Base-by-base conservation (phyloP, 1,140 invertebrate species). In the Dendrolimus punctatus region DNA sequence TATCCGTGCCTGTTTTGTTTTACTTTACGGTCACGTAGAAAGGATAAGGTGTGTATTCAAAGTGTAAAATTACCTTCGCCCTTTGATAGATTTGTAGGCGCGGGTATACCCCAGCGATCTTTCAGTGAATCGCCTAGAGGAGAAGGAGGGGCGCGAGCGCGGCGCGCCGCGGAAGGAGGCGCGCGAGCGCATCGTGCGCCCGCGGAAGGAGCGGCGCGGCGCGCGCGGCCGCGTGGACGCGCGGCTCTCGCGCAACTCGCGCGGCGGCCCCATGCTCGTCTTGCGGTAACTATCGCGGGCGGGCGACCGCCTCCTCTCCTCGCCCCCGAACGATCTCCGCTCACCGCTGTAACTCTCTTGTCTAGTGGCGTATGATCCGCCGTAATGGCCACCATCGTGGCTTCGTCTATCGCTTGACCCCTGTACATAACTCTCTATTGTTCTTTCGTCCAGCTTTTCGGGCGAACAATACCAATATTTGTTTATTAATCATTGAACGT, bases 321-420 rank as follows among this genome's bases (percentile, higher is more conserved):
- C 85, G 51, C 74, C 71, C 51, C 75, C 75, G 64, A 83, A 85
- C 49, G 76, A 76, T 57, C 87, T 72, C 54, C 87, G 70, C 60
- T 87, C 87, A 65, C 79, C 69, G 58, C 68, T 62, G 69, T 87
- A 87, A 68, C 74, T 80, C 44, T 87, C 86, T 71, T 85, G 84
- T 64, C 84, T 81, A 64, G 80, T 70, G 70, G 80, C 66, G 62
- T 84, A 82, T 43, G 80, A 80, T 58, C 79, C 77, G 55, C 84
- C 82, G 68, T 86, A 88, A 71, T 88, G 85, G 51, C 83, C 76
- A 60, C 78, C 80, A 52, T 87, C 86, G 74, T 87, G 83, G 73
- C 85, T 87, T 79, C 86, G 78, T 84, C 86, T 87, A 73, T 85
- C 82, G 60, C 85, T 80, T 66, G 79, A 81, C 62, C 84, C 87